A percentile compares a stretch with the other conserved stretches of the same genome.
phyloP scores from a whole-genome alignment of 2,113 vertebrate species.

The Thamnophis sirtalis region DNA sequence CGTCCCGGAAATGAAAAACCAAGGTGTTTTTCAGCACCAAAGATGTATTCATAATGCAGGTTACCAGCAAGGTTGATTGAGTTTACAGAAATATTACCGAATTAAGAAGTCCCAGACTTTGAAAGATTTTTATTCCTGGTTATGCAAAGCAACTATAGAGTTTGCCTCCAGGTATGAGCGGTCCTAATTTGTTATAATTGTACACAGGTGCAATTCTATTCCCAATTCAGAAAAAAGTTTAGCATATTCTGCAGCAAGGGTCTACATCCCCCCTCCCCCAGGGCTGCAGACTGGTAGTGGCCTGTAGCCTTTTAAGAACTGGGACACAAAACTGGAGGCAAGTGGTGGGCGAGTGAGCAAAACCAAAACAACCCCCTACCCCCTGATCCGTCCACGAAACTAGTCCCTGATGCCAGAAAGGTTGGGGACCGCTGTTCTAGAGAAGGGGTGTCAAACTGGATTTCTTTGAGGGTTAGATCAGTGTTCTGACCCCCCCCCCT shows the following conservation, averaged over 20 bases:
- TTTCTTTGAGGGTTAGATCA: no score
- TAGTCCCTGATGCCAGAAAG: background rate
- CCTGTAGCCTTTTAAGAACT: background rate
- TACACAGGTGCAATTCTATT: background rate
- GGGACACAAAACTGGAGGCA: background rate
- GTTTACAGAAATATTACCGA: background rate
- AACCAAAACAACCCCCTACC: background rate
- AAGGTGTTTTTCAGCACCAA: background rate
- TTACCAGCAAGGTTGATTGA: background rate
- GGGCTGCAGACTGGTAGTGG: background rate
- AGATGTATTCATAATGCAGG: background rate
- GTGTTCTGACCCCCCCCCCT: no score
- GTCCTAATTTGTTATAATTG: background rate
- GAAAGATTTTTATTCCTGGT: background rate
- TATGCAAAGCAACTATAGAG: background rate
- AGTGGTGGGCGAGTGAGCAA: rapidly evolving
- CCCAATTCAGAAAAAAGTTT: background rate
- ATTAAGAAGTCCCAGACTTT: background rate
- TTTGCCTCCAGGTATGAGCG: background rate
- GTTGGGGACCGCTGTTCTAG: background rate
- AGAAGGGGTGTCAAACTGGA: no score
- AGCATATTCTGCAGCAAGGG: background rate
- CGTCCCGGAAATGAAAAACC: background rate
- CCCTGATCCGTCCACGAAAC: background rate
- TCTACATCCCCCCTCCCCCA: background rate